phyloP scores from a whole-genome alignment of 2,888 invertebrate species.

The Lasioglossum villosulum region DNA sequence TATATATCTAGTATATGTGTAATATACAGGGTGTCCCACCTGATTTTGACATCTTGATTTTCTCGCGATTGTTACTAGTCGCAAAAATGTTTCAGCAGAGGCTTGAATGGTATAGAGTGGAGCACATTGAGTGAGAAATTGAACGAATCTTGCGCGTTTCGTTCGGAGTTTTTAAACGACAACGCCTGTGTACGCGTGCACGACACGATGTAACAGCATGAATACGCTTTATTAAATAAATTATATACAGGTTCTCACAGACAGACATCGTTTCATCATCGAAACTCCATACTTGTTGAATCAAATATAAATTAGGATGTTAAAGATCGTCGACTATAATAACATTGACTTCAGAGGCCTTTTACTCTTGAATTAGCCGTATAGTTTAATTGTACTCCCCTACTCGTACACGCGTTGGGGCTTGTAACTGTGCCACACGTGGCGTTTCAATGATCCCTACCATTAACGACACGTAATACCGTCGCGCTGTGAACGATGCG shows the following conservation, averaged over 20 bases:
- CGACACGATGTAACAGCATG: slow-evolving; percentile 36
- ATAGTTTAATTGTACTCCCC: slow-evolving; percentile 31
- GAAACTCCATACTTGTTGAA: slow-evolving; percentile 45
- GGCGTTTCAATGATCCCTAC: neutral
- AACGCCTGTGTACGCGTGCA: neutral
- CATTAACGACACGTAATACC: neutral
- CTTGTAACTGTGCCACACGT: neutral
- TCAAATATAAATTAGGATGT: slow-evolving; percentile 70
- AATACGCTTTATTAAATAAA: slow-evolving; percentile 82
- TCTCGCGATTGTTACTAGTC: too few species aligned
- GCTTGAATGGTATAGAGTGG: too few species aligned
- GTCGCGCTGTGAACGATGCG: neutral
- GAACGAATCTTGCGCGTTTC: neutral
- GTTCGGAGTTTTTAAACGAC: neutral
- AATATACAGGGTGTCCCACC: too few species aligned
- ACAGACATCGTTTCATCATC: slow-evolving; percentile 64
- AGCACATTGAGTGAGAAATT: neutral
- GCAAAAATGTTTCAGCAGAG: too few species aligned
- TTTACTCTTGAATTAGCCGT: slow-evolving; percentile 52
- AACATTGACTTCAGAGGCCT: slow-evolving; percentile 83
- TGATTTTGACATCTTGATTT: too few species aligned
- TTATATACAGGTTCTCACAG: slow-evolving; percentile 81
- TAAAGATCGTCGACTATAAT: slow-evolving; percentile 78
- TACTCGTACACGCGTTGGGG: slow-evolving; percentile 17
- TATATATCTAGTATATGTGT: too few species aligned